Evolutionary conservation across 2,797 vertebrate species (phyloP).

Genomic region (Pangasius mekongensis): DNA sequence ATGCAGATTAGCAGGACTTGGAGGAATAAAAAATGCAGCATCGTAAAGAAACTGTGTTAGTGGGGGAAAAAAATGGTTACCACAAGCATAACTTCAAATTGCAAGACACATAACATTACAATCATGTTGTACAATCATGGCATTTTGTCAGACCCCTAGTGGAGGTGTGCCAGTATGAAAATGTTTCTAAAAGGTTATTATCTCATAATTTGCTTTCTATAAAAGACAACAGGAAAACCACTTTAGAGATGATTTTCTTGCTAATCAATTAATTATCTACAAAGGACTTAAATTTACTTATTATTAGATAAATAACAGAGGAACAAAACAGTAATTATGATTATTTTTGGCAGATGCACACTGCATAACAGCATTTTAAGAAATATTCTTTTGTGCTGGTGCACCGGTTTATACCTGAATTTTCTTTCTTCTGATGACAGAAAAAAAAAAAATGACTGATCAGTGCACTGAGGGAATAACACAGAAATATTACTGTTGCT

Average conservation of each 20-base stretch:
- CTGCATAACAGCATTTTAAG: background rate
- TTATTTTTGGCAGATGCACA: background rate
- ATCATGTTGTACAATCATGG: background rate
- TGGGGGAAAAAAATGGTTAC: background rate
- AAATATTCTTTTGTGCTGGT: background rate
- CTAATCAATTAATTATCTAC: background rate
- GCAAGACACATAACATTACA: background rate
- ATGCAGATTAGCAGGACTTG: background rate
- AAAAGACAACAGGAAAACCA: background rate
- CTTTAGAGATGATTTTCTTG: background rate
- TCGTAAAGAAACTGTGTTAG: background rate
- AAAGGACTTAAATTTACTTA: background rate
- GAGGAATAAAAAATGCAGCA: background rate
- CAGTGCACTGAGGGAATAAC: conserved; percentile 16
- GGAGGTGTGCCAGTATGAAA: conserved; percentile 10
- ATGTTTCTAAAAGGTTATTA: conserved; percentile 16
- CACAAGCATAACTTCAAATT: background rate
- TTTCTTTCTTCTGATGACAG: conserved; percentile 38
- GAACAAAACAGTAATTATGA: background rate
- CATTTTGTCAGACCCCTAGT: conserved; percentile 17
- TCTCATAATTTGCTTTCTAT: background rate
- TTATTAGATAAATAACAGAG: background rate
- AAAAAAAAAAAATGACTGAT: conserved; percentile 46
- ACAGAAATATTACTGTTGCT: conserved; percentile 21
- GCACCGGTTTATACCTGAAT: background rate